phyloP scores from a whole-genome alignment of 2,113 vertebrate genomes.

The Mus musculus region GRCm39 chr3:136466001-136466500 shows the following conservation, averaged over 20 bases:
- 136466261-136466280: slow-evolving; percentile 38
- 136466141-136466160: slow-evolving; percentile 66
- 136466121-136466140: slow-evolving; percentile 63
- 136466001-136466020: slow-evolving; percentile 35
- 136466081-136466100: slow-evolving; percentile 50
- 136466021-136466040: neutral
- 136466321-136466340: slow-evolving; percentile 49
- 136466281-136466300: slow-evolving; percentile 41
- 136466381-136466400: neutral
- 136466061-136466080: neutral
- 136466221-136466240: slow-evolving; percentile 48
- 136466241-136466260: slow-evolving; percentile 36
- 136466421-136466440: slow-evolving; percentile 23
- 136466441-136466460: neutral
- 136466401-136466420: neutral
- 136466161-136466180: slow-evolving; percentile 66
- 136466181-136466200: slow-evolving; percentile 29
- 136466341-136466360: slow-evolving; percentile 46
- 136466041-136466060: neutral
- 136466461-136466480: neutral
- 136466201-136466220: neutral
- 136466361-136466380: neutral
- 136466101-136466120: slow-evolving; percentile 80
- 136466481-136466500: neutral
- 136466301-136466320: slow-evolving; percentile 35